Base-by-base conservation (phyloP, 2,888 invertebrate species). In the Parascotia fuliginaria region DNA sequence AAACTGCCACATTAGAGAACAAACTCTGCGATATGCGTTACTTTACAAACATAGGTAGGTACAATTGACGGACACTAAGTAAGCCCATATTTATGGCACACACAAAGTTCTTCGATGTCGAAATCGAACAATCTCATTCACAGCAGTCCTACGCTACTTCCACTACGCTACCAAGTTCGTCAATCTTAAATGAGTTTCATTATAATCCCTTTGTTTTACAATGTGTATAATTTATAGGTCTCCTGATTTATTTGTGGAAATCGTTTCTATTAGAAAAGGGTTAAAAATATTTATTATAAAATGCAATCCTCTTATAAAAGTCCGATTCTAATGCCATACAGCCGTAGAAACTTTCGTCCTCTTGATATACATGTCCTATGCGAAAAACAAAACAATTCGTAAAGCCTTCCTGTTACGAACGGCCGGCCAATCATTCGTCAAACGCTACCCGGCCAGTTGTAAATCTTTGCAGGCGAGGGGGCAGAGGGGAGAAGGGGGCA, bases 391-490 rank as follows among this genome's bases (percentile, higher is more conserved):
- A 79, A 81, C 77, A 79, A 76, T 74, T 68, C 77, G 76, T 75
- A 70, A 77, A 78, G 80, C 77, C 75, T 79, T 75, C 75, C 76
- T 75, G 79, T 76, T 75, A 72, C 78, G 71, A 66, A 66, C 78
- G 83, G 77, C 82, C 82, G 88, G 87, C 85, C 85, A 87, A 87
- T 87, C 88, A 88, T 89, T 85, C 89, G 89, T 89, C 90, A 89
- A 86, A 83, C 85, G 78, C 67, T 70, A 72, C 80, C 77, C 80
- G 81, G 80, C 79, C 80, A 79, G 82, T 75, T 81, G 89, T 89
- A 89, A 89, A 87, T 89, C 89, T 89, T 83, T 78, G 77, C 75
- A 72, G 75, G 72, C 67, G 62, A 39, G 68, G 61, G 70, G 60
- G 73, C 67, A 62, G 58, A 42, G 65, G 60, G 67, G 61, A 31